Evolutionary conservation across 2,888 invertebrate genomes (phyloP), one percentile per base, ranked within the genome.

Genomic region (Andrena dorsata): DNA sequence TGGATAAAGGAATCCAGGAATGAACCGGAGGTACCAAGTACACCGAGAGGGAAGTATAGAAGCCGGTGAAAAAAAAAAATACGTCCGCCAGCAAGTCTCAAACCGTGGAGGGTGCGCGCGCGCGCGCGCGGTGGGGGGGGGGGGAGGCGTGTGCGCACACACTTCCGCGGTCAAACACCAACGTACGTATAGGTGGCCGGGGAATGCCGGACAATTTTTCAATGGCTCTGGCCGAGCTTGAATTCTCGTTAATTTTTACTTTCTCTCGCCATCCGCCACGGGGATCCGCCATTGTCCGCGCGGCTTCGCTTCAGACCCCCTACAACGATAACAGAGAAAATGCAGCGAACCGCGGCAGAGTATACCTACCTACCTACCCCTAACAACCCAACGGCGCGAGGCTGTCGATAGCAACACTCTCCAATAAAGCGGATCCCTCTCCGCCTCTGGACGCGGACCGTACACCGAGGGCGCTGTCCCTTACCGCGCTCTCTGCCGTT

Each of bases 181-280:
- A 26, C 68, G 56, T 30, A 20, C 70, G 72, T 58, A 51, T 80
- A 80, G 80, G 80, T 74, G 74, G 82, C 53, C 76, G 82, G 81
- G 87, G 80, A 88, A 84, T 86, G 90, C 88, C 88, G 89, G 90
- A 90, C 91, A 92, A 93, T 93, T 93, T 93, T 92, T 92, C 92
- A 93, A 93, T 93, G 91, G 92, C 92, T 92, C 91, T 91, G 92
- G 88, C 92, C 92, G 91, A 92, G 93, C 93, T 93, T 93, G 92
- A 93, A 92, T 93, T 93, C 92, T 93, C 93, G 92, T 93, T 93
- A 93, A 93, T 93, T 93, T 93, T 92, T 92, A 92, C 92, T 92
- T 92, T 92, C 92, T 92, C 92, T 92, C 92, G 89, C 91, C 90
- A 88, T 92, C 91, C 92, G 90, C 91, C 85, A 90, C 85, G 90